Conservation (phyloP, 2,888 invertebrate genomes). For the Caenorhabditis angaria region DNA sequence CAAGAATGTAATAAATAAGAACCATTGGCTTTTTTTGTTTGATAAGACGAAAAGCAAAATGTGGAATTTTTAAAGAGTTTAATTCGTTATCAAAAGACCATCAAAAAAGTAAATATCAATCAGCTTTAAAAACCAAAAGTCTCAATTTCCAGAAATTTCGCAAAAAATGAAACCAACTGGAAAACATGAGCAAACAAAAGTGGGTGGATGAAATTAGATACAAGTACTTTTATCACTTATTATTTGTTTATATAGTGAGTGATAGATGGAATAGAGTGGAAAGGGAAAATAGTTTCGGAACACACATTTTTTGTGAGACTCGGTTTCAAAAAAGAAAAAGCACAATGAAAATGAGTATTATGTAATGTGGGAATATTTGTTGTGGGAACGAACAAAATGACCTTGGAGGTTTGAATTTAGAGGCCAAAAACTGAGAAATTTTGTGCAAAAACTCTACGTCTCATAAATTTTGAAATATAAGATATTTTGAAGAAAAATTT, state of each 20-base stretch:
- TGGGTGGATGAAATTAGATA: constrained; percentile 1
- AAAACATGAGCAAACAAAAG: constrained; percentile 37
- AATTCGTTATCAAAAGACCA: not conserved
- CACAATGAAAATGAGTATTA: too few species aligned
- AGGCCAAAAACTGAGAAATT: too few species aligned
- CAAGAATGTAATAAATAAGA: not conserved
- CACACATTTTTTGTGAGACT: too few species aligned
- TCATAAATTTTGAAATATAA: too few species aligned
- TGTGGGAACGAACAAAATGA: too few species aligned
- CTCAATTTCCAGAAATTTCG: constrained; percentile 6
- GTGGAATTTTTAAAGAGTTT: not conserved
- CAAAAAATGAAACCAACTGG: constrained; percentile 22
- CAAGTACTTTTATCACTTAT: constrained; percentile 1
- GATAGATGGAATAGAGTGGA: not conserved
- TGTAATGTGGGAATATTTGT: too few species aligned
- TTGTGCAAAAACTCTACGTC: too few species aligned
- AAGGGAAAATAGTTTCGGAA: too few species aligned
- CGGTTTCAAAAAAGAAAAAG: not conserved
- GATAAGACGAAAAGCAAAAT: not conserved
- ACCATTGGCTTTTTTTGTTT: not conserved
- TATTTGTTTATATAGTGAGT: not conserved
- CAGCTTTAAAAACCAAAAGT: too few species aligned
- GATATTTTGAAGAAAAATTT: too few species aligned
- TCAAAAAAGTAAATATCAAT: not conserved
- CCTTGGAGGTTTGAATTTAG: too few species aligned